These are phyloP conservation scores for Chloroceryle amazona DNA, from an alignment of 2,797 vertebrate species.

Conservation along the genomic window DNA sequence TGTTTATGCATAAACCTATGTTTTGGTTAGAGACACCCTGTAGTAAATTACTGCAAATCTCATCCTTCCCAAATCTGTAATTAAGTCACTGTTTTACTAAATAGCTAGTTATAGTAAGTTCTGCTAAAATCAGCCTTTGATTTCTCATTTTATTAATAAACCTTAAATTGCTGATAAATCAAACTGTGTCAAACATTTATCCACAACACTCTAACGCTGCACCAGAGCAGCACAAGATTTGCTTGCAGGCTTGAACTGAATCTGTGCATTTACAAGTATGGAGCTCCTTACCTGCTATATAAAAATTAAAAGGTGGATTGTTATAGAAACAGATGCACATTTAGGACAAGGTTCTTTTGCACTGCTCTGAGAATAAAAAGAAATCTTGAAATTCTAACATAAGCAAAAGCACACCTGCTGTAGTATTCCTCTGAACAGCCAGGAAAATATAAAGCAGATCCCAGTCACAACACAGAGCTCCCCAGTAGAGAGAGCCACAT, in stretches of 20 bases:
- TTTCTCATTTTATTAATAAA: not conserved
- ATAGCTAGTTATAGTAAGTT: not conserved
- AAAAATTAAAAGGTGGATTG: not conserved
- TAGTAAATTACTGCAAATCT: not conserved
- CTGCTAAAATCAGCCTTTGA: not conserved
- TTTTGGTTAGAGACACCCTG: not conserved
- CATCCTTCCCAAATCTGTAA: not conserved
- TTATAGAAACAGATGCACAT: rapidly evolving
- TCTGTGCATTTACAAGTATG: rapidly evolving
- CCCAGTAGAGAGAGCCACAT: not conserved
- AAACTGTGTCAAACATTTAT: not conserved
- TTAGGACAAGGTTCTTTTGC: not conserved
- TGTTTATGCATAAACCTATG: not conserved
- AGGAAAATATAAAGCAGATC: not conserved
- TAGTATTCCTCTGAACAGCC: not conserved
- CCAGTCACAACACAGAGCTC: not conserved
- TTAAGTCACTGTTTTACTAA: not conserved
- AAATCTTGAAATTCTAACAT: not conserved
- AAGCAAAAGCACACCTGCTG: not conserved
- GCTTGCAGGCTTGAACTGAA: not conserved
- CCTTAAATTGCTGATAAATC: not conserved
- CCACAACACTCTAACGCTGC: not conserved
- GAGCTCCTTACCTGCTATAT: rapidly evolving
- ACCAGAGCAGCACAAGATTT: not conserved
- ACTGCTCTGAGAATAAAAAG: not conserved